phyloP scores from a whole-genome alignment of 2,797 vertebrate species.

The Monodelphis domestica region DNA sequence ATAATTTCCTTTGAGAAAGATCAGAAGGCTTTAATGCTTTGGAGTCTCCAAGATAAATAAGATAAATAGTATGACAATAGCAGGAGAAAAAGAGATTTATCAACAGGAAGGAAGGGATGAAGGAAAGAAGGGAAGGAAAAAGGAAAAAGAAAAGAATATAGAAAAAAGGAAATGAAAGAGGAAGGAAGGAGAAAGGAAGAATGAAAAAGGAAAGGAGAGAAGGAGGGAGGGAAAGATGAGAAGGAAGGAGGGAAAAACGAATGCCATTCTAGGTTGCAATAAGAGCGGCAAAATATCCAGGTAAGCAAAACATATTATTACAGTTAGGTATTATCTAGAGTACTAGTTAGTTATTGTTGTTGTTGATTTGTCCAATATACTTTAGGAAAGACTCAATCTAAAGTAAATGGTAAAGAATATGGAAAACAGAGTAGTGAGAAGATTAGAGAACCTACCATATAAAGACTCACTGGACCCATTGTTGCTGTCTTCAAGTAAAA shows the following conservation, averaged over 20 bases:
- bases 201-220: not conserved
- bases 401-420: not conserved
- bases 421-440: not conserved
- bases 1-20: not conserved
- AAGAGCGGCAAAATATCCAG: not conserved
- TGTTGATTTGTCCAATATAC: not conserved
- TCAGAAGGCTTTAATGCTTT: not conserved
- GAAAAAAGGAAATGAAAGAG: not conserved
- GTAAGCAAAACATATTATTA: not conserved
- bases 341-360: too few relatives aligned
- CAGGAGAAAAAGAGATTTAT: too few relatives aligned
- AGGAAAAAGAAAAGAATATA: not conserved
- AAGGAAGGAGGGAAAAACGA: not conserved
- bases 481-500: not conserved
- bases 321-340: not conserved
- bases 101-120: not conserved
- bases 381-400: not conserved
- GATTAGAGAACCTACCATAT: not conserved
- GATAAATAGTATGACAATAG: not conserved
- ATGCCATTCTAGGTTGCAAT: not conserved
- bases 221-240: not conserved
- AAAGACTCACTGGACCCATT: not conserved
- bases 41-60: not conserved
- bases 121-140: not conserved
- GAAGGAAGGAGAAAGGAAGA: not conserved